Evolutionary conservation across 2,888 invertebrate species (phyloP).

Genomic region (Ennomos fuscantarius): DNA sequence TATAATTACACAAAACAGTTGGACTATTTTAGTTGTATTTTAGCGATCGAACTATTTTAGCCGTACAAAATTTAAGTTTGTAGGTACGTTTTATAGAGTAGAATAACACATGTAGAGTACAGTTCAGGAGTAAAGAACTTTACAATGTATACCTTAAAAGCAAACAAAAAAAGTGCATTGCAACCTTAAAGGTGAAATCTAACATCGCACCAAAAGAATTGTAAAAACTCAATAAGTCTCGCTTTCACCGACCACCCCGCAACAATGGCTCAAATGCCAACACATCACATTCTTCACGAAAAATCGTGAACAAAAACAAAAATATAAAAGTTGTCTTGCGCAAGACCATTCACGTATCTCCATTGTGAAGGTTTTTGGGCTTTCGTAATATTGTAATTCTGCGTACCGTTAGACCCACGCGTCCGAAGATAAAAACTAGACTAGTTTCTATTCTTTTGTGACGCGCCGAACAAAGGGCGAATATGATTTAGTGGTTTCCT

Average conservation of each 20-base stretch:
- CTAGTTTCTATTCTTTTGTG: constrained; percentile 72
- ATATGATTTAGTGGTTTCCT: constrained; percentile 75
- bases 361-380: constrained; percentile 71
- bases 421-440: constrained; percentile 69
- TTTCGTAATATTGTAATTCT: constrained; percentile 65
- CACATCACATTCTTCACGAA: constrained; percentile 67
- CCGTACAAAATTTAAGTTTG: too few species aligned
- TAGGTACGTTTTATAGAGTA: too few species aligned
- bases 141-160: not conserved
- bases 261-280: constrained; percentile 64
- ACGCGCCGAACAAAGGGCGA: constrained; percentile 65
- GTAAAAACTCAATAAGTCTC: constrained; percentile 48
- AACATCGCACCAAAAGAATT: constrained; percentile 38
- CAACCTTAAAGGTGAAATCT: constrained; percentile 36
- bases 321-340: constrained; percentile 66
- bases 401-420: constrained; percentile 73
- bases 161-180: constrained; percentile 13
- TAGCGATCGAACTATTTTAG: too few species aligned
- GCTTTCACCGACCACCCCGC: constrained; percentile 78
- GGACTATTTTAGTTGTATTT: too few species aligned
- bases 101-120: too few species aligned
- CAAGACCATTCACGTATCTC: constrained; percentile 70
- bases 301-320: constrained; percentile 72
- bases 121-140: not conserved
- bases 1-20: too few species aligned